These are phyloP conservation scores for Philhelius pedissequus DNA, from an alignment of 2,888 invertebrate genomes.

Conservation along the genomic window DNA sequence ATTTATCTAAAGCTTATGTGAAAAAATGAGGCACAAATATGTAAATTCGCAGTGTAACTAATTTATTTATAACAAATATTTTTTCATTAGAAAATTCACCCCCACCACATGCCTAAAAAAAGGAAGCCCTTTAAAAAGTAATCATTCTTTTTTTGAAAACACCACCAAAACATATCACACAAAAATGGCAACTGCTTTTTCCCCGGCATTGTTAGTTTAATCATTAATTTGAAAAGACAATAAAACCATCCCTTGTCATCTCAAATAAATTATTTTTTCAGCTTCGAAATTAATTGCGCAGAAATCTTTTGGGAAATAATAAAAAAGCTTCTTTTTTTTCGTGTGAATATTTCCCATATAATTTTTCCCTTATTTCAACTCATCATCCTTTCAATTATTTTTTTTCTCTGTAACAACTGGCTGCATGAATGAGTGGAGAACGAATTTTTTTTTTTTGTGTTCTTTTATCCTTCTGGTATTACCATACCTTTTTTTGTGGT, in stretches of 20 bases:
- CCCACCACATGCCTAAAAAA: neutral
- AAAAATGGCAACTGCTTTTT: slow-evolving; percentile 1
- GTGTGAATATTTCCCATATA: slow-evolving; percentile 30
- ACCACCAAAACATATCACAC: neutral
- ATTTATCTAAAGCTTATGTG: too few relatives aligned
- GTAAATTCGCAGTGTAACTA: too few relatives aligned
- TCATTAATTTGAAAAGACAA: slow-evolving; percentile 63
- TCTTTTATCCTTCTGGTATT: neutral
- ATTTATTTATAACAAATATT: neutral
- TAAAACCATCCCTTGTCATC: slow-evolving; percentile 63
- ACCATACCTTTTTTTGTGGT: slow-evolving; percentile 49
- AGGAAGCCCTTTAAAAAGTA: neutral
- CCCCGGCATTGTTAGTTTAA: slow-evolving; percentile 25
- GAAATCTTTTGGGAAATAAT: slow-evolving; percentile 49
- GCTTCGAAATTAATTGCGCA: slow-evolving; percentile 58
- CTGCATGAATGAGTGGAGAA: neutral
- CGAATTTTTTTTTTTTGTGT: neutral
- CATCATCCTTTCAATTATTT: slow-evolving; percentile 2
- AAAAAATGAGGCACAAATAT: too few relatives aligned
- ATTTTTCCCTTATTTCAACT: neutral
- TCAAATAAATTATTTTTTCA: slow-evolving; percentile 58
- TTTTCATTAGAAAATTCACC: neutral
- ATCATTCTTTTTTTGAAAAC: neutral
- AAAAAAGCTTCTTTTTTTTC: neutral
- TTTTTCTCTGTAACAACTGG: neutral